Conservation (phyloP, 2,888 invertebrate species). For the Petrolisthes cinctipes region DNA sequence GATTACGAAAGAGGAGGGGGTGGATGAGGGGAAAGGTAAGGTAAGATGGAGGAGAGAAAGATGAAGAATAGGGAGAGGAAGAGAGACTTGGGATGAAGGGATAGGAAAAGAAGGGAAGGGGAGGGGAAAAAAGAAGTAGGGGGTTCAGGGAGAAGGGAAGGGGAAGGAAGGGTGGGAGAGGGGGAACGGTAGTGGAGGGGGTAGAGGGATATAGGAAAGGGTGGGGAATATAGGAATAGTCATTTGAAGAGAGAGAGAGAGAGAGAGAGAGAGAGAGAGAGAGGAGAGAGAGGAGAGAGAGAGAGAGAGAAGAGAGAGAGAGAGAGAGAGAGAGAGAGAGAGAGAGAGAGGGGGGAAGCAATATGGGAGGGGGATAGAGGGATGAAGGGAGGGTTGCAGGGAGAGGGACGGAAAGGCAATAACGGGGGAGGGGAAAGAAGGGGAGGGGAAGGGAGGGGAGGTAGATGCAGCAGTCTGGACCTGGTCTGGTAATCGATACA, state of each 20-base stretch:
- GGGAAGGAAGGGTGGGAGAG: background rate
- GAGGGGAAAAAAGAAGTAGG: background rate
- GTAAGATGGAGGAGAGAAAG: background rate
- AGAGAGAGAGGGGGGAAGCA: too few species aligned
- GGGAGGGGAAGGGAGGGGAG: too few species aligned
- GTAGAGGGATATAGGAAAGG: too few species aligned
- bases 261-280: conserved; percentile 7
- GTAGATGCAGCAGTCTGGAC: too few species aligned
- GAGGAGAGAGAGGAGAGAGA: background rate
- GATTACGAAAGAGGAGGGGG: background rate
- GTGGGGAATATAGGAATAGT: too few species aligned
- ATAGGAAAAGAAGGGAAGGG: background rate
- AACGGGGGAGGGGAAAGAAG: background rate
- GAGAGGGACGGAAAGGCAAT: too few species aligned
- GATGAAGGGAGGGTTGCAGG: background rate
- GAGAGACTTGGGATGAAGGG: background rate
- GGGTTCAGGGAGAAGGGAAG: too few species aligned
- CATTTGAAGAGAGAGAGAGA: background rate
- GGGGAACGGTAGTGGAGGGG: too few species aligned
- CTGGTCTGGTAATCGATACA: too few species aligned
- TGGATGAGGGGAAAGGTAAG: background rate
- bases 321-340: too few species aligned
- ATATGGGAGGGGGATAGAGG: background rate
- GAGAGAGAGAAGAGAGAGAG: background rate
- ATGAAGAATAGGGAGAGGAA: background rate